Base-by-base conservation (phyloP, 2,888 invertebrate species). In the Hoplodrina blanda region DNA sequence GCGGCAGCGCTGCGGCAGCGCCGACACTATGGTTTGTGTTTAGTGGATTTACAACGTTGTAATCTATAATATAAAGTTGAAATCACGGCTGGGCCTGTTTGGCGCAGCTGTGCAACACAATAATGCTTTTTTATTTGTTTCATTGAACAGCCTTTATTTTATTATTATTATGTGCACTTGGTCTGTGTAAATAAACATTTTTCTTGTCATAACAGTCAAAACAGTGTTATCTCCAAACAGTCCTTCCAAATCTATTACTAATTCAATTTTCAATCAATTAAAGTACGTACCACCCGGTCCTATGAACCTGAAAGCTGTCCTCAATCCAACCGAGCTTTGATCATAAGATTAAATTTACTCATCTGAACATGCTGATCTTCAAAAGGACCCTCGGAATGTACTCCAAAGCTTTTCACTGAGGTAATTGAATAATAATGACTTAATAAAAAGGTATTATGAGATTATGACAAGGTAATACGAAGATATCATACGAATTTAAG, bases 321-420 rank as follows among this genome's bases (percentile, higher is more conserved):
- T 49, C 37, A 49, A 59, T 57, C 17, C 11, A 66, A 61, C 56
- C 37, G 44, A 52, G 62, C 84, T 81, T 84, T 82, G 76, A 84
- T 84, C 74, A 59, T 44, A 56, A 70, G 70, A 79, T 80, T 72
- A 79, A 71, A 77, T 75, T 72, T 73, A 67, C 71, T 75, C 73
- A 33, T 50, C 64, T 79, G 75, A 72, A 69, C 63, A 56, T 37
- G 62, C 66, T 64, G 63, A 62, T 66, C 68, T 63, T 76, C 73
- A 80, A 81, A 75, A 68, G 66, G 46, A 66, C 57, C 69, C 65
- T 74, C 33, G 13, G 64, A 76, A 69, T 70, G 50, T 46, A 63
- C 54, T 62, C 50, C 37, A 64, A 44, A 67, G 33, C 75, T 60
- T 69, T 73, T 69, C 33, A 63, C 20, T 17, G 10, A 64, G 33